Percentiles rank a stretch among this genome's conserved stretches.
These are phyloP conservation scores for Leptobrachium ailaonicum DNA, from an alignment of 2,113 vertebrate genomes.

Conservation along the genomic window DNA sequence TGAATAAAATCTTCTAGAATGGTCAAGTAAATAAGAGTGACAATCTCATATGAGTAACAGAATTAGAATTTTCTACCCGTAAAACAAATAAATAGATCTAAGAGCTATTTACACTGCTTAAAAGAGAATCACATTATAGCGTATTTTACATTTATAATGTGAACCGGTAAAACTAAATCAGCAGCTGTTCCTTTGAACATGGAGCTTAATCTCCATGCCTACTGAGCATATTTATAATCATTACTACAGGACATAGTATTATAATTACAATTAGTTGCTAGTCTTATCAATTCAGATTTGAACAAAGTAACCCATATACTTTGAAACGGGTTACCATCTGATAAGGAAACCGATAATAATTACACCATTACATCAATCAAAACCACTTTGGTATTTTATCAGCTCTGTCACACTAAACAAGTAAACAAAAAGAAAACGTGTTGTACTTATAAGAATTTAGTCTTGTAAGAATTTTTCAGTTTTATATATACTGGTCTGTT, in stretches of 20 bases:
- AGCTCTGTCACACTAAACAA: background rate
- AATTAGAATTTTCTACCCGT: too few relatives aligned
- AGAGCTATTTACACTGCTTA: too few relatives aligned
- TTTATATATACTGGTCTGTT: background rate
- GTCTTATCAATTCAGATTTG: background rate
- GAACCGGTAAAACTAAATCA: too few relatives aligned
- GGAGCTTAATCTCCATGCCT: too few relatives aligned
- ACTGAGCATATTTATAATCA: background rate
- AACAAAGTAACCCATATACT: slow-evolving; percentile 1
- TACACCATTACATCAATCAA: background rate
- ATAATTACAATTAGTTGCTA: background rate
- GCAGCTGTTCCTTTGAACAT: too few relatives aligned
- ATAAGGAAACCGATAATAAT: slow-evolving; percentile 4
- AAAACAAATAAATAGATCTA: too few relatives aligned
- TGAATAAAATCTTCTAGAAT: too few relatives aligned
- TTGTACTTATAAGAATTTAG: background rate
- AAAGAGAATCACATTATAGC: too few relatives aligned
- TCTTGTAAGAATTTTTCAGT: background rate
- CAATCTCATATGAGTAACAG: too few relatives aligned
- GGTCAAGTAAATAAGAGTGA: too few relatives aligned
- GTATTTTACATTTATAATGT: too few relatives aligned
- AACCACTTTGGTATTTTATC: slow-evolving; percentile 2
- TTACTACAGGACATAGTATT: background rate
- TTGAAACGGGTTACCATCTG: background rate
- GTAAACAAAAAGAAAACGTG: background rate